Conservation (phyloP, 1,140 invertebrate genomes). For the Drosophila sucinea region DNA sequence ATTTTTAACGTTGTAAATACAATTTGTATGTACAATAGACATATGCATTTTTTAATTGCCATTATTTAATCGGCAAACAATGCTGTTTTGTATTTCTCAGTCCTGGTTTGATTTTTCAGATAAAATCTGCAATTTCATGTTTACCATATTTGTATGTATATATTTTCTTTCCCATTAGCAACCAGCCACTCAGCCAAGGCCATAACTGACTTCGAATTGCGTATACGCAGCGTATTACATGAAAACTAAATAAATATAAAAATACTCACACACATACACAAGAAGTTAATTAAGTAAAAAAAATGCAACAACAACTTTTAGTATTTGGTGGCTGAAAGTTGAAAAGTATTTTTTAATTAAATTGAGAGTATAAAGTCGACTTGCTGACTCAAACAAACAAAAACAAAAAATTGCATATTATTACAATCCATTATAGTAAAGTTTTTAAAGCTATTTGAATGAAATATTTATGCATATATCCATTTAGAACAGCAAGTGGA, state of each 20-base stretch:
- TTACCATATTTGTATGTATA: not conserved
- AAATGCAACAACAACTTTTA: not conserved
- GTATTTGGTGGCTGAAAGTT: not conserved
- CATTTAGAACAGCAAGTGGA: too few relatives aligned
- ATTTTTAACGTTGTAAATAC: not conserved
- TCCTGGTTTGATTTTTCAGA: not conserved
- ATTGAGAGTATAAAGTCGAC: not conserved
- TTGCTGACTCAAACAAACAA: not conserved
- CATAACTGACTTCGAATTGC: not conserved
- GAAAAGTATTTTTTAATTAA: constrained; percentile 11
- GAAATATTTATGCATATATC: not conserved
- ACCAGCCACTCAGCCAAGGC: not conserved
- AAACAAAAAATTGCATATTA: not conserved
- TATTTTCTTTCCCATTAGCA: not conserved
- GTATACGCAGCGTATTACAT: constrained; percentile 2
- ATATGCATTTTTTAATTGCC: not conserved
- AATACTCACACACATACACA: not conserved
- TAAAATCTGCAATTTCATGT: not conserved
- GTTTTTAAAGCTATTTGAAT: not conserved
- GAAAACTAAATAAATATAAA: constrained; percentile 1
- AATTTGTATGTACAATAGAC: not conserved
- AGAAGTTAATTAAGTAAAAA: not conserved
- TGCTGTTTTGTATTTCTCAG: not conserved
- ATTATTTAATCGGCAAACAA: constrained; percentile 3
- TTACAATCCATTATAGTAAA: not conserved